These are phyloP conservation scores for Gorsachius goisagi DNA, from an alignment of 2,113 vertebrate species.

Conservation along the genomic window DNA sequence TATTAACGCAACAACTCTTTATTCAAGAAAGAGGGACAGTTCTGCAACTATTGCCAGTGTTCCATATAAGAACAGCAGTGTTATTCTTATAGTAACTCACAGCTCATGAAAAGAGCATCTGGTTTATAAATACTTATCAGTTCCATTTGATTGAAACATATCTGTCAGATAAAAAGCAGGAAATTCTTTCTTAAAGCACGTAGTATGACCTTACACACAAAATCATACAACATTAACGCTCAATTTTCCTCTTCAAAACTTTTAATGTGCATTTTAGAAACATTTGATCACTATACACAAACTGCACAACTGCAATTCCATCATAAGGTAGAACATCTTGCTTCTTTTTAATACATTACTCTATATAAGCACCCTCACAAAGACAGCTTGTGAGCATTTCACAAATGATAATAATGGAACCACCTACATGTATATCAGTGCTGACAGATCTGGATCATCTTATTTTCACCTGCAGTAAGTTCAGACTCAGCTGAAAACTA, in stretches of 20 bases:
- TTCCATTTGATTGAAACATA: slow-evolving; percentile 56
- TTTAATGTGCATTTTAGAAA: slow-evolving; percentile 58
- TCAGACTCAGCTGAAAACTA: slow-evolving; percentile 74
- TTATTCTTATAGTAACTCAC: slow-evolving; percentile 62
- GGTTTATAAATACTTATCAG: slow-evolving; percentile 60
- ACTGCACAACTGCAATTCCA: slow-evolving; percentile 63
- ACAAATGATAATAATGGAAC: slow-evolving; percentile 76
- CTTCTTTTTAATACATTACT: slow-evolving; percentile 71
- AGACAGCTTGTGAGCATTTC: slow-evolving; percentile 74
- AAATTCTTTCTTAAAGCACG: slow-evolving; percentile 20
- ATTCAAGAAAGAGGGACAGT: neutral
- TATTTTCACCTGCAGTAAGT: slow-evolving; percentile 78
- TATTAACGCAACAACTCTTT: slow-evolving; percentile 10
- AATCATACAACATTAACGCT: neutral
- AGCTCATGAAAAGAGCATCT: slow-evolving; percentile 66
- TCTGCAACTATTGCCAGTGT: slow-evolving; percentile 16
- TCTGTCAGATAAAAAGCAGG: neutral
- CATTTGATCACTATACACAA: slow-evolving; percentile 63
- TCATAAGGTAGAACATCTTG: slow-evolving; percentile 71
- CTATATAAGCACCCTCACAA: slow-evolving; percentile 67
- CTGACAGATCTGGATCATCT: slow-evolving; percentile 74
- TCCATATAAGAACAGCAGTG: slow-evolving; percentile 6
- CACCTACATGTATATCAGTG: slow-evolving; percentile 71
- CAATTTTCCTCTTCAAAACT: neutral
- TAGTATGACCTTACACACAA: slow-evolving; percentile 21